Conservation (phyloP, 2,888 invertebrate genomes). For the Eremobia ochroleuca region DNA sequence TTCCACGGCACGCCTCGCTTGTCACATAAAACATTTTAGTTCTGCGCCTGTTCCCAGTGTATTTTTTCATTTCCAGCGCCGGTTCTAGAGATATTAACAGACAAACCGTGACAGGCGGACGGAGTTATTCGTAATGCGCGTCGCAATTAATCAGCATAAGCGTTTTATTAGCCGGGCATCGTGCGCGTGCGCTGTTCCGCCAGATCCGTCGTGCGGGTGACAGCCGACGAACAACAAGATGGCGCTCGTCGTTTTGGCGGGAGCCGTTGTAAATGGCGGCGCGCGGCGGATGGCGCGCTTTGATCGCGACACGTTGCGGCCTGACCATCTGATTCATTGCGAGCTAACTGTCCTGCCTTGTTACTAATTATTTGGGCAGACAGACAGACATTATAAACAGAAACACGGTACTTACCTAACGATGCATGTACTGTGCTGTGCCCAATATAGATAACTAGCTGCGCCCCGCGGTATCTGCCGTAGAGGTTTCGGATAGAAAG, state of each 20-base stretch:
- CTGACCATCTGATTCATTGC: slow-evolving; percentile 67
- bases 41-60: slow-evolving; percentile 74
- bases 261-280: slow-evolving; percentile 76
- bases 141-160: slow-evolving; percentile 86
- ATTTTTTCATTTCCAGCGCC: slow-evolving; percentile 72
- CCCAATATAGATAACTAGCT: neutral
- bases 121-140: slow-evolving; percentile 74
- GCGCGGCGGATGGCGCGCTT: slow-evolving; percentile 74
- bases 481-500: too few species aligned
- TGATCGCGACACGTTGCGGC: slow-evolving; percentile 66
- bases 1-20: slow-evolving; percentile 68
- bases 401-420: neutral
- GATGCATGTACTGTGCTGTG: neutral
- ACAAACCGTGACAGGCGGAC: slow-evolving; percentile 72
- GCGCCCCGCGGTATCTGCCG: too few species aligned
- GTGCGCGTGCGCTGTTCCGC: slow-evolving; percentile 77
- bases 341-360: slow-evolving; percentile 42
- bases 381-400: slow-evolving; percentile 33
- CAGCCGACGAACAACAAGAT: slow-evolving; percentile 71
- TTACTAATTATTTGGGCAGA: slow-evolving; percentile 63
- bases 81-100: slow-evolving; percentile 72
- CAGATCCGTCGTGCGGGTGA: slow-evolving; percentile 80
- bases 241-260: slow-evolving; percentile 63
- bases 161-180: slow-evolving; percentile 83
- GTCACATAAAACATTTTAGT: slow-evolving; percentile 77